Base-by-base conservation (phyloP, 2,797 vertebrate species). In the Fistularia commersonii region DNA sequence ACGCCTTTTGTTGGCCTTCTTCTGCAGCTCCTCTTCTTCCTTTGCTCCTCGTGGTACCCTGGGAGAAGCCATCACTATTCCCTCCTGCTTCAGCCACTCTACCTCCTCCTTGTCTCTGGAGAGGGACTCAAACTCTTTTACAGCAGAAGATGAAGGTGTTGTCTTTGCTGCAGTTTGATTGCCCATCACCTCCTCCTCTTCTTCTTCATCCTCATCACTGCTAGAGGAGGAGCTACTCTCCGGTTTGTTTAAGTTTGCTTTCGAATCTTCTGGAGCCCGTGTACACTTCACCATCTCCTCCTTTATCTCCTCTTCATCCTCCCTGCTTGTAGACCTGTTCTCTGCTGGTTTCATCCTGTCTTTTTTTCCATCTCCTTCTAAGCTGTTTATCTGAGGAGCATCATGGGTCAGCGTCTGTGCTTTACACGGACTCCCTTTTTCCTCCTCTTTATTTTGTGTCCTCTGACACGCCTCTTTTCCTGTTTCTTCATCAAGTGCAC, bases 1-100 rank as follows among this genome's bases (percentile, higher is more conserved):
- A 11, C 97, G 90, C 68, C 87, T 94, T 74, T 83, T 46, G 65
- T 99, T 97, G 76, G 93, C 95, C 80, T 90, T 86, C 54, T 80
- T 82, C 51, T 92, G 91, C 39, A 32, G 70, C 65, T 76, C 57
- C 61, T 56, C 47, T 36, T 83, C 79, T 42, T 80, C 77, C 40
- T 69, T 31, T 1, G 71, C 54, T 32, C 55, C 45, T 3, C 80
- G 32, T 0, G 0, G 14, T 13, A 6, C 6, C 32, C 46, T 2
- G 1, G 10, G 14, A 10, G 32, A 44, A 53, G 51, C 36, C 14
- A 5, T 12, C 43, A 62, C 37, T 6, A 56, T 44, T 8, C 64
- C 51, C 31, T 51, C n/a, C n/a, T 52, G 51, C n/a, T 56, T 51
- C 7, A 9, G 8, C 11, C 8, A 5, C 11, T 73, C 64, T 44